Evolutionary conservation across 2,888 invertebrate genomes (phyloP).

Genomic region (Zonitis immaculata): DNA sequence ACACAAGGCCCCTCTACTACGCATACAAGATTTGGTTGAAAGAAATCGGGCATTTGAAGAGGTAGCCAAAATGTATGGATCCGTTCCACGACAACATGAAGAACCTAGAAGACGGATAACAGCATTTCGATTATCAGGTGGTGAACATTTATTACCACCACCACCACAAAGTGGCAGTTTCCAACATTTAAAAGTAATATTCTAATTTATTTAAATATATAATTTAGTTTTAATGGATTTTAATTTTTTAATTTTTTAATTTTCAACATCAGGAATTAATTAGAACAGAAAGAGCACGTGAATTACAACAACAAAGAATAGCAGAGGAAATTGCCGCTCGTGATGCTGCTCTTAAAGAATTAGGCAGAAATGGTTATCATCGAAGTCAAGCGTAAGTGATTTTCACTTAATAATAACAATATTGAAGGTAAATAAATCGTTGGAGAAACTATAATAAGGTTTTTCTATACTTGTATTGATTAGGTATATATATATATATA

Average conservation of each 20-base stretch:
- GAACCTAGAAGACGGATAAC: slow-evolving; percentile 40
- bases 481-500: no score
- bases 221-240: slow-evolving; percentile 1
- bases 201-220: no score
- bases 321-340: slow-evolving; percentile 68
- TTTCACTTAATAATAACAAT: slow-evolving; percentile 3
- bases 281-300: slow-evolving; percentile 69
- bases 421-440: slow-evolving; percentile 8
- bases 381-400: slow-evolving; percentile 35
- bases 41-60: slow-evolving; percentile 53
- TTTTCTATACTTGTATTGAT: slow-evolving; percentile 6
- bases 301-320: slow-evolving; percentile 68
- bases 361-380: slow-evolving; percentile 41
- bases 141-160: slow-evolving; percentile 47
- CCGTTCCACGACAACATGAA: slow-evolving; percentile 42
- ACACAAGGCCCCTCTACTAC: slow-evolving; percentile 62
- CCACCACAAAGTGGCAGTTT: slow-evolving; percentile 57
- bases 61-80: slow-evolving; percentile 51
- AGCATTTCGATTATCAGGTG: slow-evolving; percentile 46
- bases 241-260: no score
- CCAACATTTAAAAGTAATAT: slow-evolving; percentile 62
- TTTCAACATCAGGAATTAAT: slow-evolving; percentile 60
- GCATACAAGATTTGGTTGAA: slow-evolving; percentile 45
- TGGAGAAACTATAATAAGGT: slow-evolving; percentile 9
- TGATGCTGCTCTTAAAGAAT: slow-evolving; percentile 58